Evolutionary conservation across 37 sponge, comb jelly and placozoan species (phyloP).

Genomic region (Hexactinellida sp.): DNA sequence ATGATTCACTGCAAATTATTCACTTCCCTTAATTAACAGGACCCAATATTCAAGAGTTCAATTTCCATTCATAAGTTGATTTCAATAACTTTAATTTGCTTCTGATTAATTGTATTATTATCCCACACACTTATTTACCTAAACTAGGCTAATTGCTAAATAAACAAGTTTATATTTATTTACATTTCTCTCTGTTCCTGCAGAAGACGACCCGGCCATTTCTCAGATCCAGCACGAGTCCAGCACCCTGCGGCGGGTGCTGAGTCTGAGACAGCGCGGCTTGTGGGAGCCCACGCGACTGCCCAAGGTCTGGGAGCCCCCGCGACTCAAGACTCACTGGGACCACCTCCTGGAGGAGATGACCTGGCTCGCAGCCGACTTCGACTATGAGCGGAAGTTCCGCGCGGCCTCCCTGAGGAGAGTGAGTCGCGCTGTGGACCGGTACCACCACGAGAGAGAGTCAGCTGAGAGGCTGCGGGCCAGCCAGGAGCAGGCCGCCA

Average conservation of each 20-base stretch:
- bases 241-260: neutral
- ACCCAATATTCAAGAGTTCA: too few species aligned
- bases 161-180: too few species aligned
- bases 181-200: too few species aligned
- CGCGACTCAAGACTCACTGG: conserved; percentile 62
- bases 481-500: conserved; percentile 52
- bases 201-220: conserved; percentile 16
- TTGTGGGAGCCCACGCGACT: conserved; percentile 85
- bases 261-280: conserved; percentile 59
- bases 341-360: conserved; percentile 94
- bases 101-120: too few species aligned
- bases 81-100: too few species aligned
- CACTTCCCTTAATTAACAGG: too few species aligned
- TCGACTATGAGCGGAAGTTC: conserved; percentile 67
- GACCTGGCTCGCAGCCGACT: conserved; percentile 93
- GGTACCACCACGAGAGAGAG: conserved; percentile 57
- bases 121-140: too few species aligned
- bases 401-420: neutral
- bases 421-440: conserved; percentile 42
- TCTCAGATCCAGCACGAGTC: conserved; percentile 16
- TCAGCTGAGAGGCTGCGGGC: conserved; percentile 30
- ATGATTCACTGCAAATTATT: too few species aligned
- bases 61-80: too few species aligned
- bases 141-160: too few species aligned
- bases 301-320: conserved; percentile 81